phyloP scores from a whole-genome alignment of 1,140 invertebrate species.

The Achroia grisella region DNA sequence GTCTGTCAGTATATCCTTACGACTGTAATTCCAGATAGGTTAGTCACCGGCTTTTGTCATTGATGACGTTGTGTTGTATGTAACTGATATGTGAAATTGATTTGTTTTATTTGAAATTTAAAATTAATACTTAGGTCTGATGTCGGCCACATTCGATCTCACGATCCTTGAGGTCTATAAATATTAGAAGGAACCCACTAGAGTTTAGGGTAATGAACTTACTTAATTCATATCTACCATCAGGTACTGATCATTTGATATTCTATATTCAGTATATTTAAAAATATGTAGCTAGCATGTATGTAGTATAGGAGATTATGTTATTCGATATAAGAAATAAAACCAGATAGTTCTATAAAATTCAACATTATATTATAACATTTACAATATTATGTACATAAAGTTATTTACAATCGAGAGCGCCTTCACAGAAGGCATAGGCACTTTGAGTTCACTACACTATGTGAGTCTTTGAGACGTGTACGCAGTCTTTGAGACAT shows the following conservation, averaged over 20 bases:
- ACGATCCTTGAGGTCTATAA: too few relatives aligned
- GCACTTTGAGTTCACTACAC: constrained; percentile 18
- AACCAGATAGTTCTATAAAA: constrained; percentile 29
- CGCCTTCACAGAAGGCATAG: constrained; percentile 71
- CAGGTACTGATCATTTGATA: neutral
- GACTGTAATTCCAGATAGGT: too few relatives aligned
- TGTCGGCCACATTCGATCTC: too few relatives aligned
- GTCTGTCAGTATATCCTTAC: too few relatives aligned
- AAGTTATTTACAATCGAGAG: constrained; percentile 53
- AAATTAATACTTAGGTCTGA: too few relatives aligned
- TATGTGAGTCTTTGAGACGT: constrained; percentile 4
- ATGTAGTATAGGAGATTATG: neutral
- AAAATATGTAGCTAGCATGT: neutral
- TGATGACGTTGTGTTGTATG: too few relatives aligned
- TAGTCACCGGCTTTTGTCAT: too few relatives aligned
- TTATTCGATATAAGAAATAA: neutral
- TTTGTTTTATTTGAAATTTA: too few relatives aligned
- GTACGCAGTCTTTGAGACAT: constrained; percentile 10
- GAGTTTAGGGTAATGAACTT: too few relatives aligned
- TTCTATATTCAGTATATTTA: neutral
- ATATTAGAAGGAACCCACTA: too few relatives aligned
- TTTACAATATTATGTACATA: constrained; percentile 57
- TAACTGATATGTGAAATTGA: too few relatives aligned
- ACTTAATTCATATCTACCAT: too few relatives aligned
- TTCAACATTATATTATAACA: constrained; percentile 56